Conservation (phyloP, 2,113 vertebrate species). For the crab-eating macaque (Macaca fascicularis) region DNA sequence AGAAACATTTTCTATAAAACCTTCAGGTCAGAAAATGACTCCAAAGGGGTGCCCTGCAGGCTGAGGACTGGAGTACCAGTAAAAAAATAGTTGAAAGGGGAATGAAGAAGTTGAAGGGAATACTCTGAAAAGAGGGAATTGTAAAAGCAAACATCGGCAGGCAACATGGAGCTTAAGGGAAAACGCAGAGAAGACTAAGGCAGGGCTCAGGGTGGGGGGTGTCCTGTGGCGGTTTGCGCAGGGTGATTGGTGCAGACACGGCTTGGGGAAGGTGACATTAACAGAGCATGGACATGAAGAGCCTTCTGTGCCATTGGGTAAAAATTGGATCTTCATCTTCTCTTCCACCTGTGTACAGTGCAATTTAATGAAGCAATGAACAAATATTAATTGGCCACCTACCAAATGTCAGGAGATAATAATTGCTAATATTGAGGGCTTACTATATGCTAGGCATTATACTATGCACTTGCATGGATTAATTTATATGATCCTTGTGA, state of each 20-base stretch:
- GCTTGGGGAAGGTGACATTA: background rate
- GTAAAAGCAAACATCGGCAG: background rate
- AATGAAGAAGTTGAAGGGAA: background rate
- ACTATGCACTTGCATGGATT: background rate
- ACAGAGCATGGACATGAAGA: background rate
- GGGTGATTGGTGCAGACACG: too few relatives aligned
- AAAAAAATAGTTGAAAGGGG: background rate
- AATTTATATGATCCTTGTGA: background rate
- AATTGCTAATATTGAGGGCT: background rate
- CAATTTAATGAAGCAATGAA: background rate
- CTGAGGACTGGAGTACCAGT: background rate
- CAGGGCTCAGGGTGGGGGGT: fast-evolving
- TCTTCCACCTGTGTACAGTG: background rate
- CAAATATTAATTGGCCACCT: background rate
- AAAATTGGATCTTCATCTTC: background rate
- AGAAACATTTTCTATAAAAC: background rate
- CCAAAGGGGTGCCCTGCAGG: background rate
- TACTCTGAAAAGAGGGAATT: background rate
- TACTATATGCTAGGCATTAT: background rate
- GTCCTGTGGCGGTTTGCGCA: too few relatives aligned
- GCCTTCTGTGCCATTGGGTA: background rate
- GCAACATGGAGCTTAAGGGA: background rate
- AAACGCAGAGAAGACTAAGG: background rate
- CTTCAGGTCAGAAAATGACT: background rate
- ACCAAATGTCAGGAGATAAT: background rate